Base-by-base conservation (phyloP, 2,797 vertebrate genomes). In the Sebastes hubbsi region DNA sequence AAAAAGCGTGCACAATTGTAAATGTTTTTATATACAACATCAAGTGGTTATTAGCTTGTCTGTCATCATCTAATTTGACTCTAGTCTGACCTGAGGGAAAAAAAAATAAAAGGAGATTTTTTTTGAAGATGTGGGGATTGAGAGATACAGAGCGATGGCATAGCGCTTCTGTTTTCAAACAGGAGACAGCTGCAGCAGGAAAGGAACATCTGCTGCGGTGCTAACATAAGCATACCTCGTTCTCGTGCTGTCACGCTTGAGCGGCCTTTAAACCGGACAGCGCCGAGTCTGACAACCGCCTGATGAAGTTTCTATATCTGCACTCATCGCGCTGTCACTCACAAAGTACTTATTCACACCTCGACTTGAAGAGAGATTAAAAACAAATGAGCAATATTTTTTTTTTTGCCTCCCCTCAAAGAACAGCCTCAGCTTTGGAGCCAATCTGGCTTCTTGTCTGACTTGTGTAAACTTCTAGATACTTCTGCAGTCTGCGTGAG, bases 391-490 rank as follows among this genome's bases (percentile, higher is more conserved):
- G 79, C 75, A 87, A 64, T 79, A 49, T 56, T 30, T 46, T 36
- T 8, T 42, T 42, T 58, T 68, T 60, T 38, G 58, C 14, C 8
- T 24, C 58, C 20, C 52, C n/a, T 78, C 54, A 20, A 63, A 82
- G 75, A 78, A 87, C 83, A 87, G 84, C 81, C 82, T 77, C 10
- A 60, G 77, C 72, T 84, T 62, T 54, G n/a, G 59, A 85, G 70
- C 82, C 85, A 80, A 91, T 91, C 90, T 93, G 93, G 88, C 87
- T 85, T 67, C 79, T 81, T 24, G 79, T 88, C 72, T 80, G 78
- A 88, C 89, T 93, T 85, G 86, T 84, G 88, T 84, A 93, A 92
- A 92, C 91, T 93, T 92, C 67, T 29, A 81, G 88, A 91, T 89
- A 83, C 82, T 91, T 90, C 67, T 11, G 81, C 85, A 91, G 90